A percentile compares a stretch with the other conserved stretches of the same genome.
phyloP scores from a whole-genome alignment of 1,140 invertebrate species.

The Babylonia areolata region DNA sequence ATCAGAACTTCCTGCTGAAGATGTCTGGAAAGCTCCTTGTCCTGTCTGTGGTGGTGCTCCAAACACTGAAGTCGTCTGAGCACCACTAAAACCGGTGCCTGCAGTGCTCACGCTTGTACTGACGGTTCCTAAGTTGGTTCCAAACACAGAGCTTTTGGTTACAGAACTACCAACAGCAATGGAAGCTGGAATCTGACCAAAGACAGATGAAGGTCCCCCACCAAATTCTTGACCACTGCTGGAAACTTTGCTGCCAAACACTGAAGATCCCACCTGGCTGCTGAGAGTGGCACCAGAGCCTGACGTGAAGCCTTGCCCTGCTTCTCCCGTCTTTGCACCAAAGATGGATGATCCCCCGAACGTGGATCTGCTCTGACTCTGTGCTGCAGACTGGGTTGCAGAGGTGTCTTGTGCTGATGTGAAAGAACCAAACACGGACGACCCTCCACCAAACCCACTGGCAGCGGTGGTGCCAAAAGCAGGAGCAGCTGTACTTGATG shows the following conservation, averaged over 20 bases:
- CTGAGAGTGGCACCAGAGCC: neutral
- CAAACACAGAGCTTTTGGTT: conserved; percentile 30
- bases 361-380: conserved; percentile 3
- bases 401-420: conserved; percentile 14
- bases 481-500: neutral
- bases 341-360: conserved; percentile 29
- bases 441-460: conserved; percentile 23
- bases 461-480: conserved; percentile 25
- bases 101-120: neutral
- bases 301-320: neutral
- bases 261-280: neutral
- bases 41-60: neutral
- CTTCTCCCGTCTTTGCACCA: neutral
- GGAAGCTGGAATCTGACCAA: neutral
- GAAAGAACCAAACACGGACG: conserved; percentile 40
- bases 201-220: neutral
- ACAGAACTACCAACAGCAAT: neutral
- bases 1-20: neutral
- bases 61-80: neutral
- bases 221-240: conserved; percentile 21
- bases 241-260: neutral
- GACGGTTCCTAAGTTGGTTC: conserved; percentile 10
- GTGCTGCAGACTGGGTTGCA: neutral
- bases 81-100: neutral
- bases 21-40: neutral